Conservation (phyloP, 2,113 vertebrate genomes). For the Noctilio leporinus region DNA sequence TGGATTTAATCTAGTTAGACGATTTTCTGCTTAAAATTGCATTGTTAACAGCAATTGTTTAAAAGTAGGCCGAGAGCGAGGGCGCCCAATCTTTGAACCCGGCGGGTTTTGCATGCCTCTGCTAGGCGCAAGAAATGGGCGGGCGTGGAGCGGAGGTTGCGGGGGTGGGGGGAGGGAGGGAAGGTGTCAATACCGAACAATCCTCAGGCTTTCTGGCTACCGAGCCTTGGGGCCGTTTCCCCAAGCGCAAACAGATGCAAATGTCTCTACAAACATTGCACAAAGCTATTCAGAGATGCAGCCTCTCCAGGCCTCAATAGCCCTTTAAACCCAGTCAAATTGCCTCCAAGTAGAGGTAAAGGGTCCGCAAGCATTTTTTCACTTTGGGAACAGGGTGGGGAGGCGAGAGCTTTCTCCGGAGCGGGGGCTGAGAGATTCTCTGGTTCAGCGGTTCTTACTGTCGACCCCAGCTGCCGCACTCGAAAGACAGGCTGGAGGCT, state of each 20-base stretch:
- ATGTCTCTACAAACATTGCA: constrained; percentile 89
- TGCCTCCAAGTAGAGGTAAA: constrained; percentile 93
- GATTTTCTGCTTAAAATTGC: constrained; percentile 84
- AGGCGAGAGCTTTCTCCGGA: neutral
- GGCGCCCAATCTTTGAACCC: constrained; percentile 69
- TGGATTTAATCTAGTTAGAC: constrained; percentile 85
- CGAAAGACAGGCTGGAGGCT: neutral
- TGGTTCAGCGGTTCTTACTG: constrained; percentile 80
- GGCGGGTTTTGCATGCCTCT: constrained; percentile 65
- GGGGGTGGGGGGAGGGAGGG: neutral
- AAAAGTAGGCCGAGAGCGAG: constrained; percentile 72
- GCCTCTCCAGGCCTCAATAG: constrained; percentile 86
- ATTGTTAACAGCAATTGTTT: constrained; percentile 85
- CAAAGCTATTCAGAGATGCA: constrained; percentile 84
- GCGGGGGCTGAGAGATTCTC: constrained; percentile 50
- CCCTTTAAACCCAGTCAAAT: constrained; percentile 91
- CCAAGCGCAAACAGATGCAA: constrained; percentile 96
- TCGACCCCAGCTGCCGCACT: constrained; percentile 68
- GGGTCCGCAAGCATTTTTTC: constrained; percentile 86
- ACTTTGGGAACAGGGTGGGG: constrained; percentile 67
- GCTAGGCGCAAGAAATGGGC: constrained; percentile 47
- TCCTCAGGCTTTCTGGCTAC: constrained; percentile 74
- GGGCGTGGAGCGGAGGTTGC: constrained; percentile 19
- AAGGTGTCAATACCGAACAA: neutral
- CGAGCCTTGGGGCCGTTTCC: constrained; percentile 77